These are phyloP conservation scores for Oscheius sp. DNA, from an alignment of 2,888 invertebrate species.

Conservation along the genomic window DNA sequence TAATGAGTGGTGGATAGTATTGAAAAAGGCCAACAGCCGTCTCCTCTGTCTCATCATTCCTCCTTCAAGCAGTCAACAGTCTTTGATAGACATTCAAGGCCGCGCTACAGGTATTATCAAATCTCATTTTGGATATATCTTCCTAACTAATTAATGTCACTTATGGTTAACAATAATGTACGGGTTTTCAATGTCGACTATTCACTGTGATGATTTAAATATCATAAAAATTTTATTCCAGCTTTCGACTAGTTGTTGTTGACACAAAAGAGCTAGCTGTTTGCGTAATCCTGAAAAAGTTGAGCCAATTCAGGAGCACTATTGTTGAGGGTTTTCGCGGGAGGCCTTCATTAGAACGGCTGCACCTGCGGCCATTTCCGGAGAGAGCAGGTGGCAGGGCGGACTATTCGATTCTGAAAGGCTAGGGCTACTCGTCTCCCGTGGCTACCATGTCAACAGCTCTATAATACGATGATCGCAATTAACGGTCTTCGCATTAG, in stretches of 20 bases:
- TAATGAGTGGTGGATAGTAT: slow-evolving; percentile 67
- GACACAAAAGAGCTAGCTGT: background rate
- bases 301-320: background rate
- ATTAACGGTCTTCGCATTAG: slow-evolving; percentile 22
- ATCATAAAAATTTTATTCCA: background rate
- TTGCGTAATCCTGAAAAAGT: slow-evolving; percentile 1
- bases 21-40: slow-evolving; percentile 60
- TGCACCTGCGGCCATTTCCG: slow-evolving; percentile 31
- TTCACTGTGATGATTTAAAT: background rate
- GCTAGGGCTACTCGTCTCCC: slow-evolving; percentile 19
- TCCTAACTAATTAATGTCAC: slow-evolving; percentile 42
- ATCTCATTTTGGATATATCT: slow-evolving; percentile 56
- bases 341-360: slow-evolving; percentile 19
- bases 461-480: slow-evolving; percentile 25
- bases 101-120: slow-evolving; percentile 51
- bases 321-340: slow-evolving; percentile 1
- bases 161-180: background rate
- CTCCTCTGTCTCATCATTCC: slow-evolving; percentile 60
- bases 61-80: slow-evolving; percentile 43
- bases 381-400: slow-evolving; percentile 24
- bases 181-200: background rate
- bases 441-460: slow-evolving; percentile 29
- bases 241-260: background rate
- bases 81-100: slow-evolving; percentile 57
- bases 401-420: slow-evolving; percentile 18